These are phyloP conservation scores for Luperina testacea DNA, from an alignment of 2,888 invertebrate species.

Conservation along the genomic window DNA sequence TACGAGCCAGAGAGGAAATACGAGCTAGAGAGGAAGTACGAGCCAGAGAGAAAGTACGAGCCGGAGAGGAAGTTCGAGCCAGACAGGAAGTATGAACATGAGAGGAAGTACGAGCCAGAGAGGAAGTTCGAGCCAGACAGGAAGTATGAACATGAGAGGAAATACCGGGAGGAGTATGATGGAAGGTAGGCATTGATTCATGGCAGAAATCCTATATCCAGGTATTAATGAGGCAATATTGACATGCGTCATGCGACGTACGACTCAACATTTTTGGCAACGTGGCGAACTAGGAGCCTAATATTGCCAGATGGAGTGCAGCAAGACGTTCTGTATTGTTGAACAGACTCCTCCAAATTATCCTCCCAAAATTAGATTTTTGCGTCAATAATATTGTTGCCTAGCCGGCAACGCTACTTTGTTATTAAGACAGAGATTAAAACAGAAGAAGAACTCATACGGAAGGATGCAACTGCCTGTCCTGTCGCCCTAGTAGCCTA, in stretches of 20 bases:
- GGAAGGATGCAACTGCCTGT: neutral
- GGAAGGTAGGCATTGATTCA: constrained; percentile 69
- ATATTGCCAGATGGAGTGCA: neutral
- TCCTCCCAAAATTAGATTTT: no score
- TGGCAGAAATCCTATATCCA: neutral
- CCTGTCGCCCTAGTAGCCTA: neutral
- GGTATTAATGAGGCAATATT: neutral
- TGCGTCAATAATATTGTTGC: neutral
- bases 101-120: constrained; percentile 8
- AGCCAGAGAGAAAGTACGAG: neutral
- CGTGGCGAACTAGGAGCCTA: neutral
- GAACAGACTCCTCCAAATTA: neutral
- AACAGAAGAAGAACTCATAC: neutral
- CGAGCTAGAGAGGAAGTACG: neutral
- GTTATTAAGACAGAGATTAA: no score
- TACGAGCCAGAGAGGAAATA: neutral
- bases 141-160: constrained; percentile 68
- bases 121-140: constrained; percentile 59
- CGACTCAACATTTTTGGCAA: neutral
- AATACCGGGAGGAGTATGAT: constrained; percentile 75
- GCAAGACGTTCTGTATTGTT: neutral
- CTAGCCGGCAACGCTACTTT: neutral
- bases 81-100: constrained; percentile 70
- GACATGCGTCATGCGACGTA: neutral
- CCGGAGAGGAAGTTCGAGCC: constrained; percentile 37